Evolutionary conservation across 2,113 vertebrate species (phyloP), one percentile per base, ranked within the genome.

Genomic region (Pandion haliaetus): DNA sequence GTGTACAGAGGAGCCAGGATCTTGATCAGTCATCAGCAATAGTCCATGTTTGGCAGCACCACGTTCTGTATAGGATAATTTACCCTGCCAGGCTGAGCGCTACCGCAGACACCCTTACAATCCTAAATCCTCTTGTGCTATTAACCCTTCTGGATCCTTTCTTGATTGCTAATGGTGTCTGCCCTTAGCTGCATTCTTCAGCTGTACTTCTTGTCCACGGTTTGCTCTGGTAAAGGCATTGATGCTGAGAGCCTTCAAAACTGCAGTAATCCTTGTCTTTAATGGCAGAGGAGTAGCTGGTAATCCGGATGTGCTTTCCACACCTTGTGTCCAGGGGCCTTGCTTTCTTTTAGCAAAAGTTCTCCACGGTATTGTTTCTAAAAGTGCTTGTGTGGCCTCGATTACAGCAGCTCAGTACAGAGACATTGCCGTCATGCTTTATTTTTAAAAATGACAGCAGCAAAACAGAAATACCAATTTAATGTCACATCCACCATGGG

Each of bases 391-490:
- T 24, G 44, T 84, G 94, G 86, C 95, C 83, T 95, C 13, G 0
- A 50, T 92, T 84, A 69, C 23, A 58, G 92, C 40, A 13, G n/a
- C 70, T 87, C 66, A 14, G 52, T 42, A n/a, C 69, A 38, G 61
- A 91, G 70, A 55, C 28, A 9, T 73, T 93, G 71, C 78, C 6
- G 2, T 93, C 92, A 49, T 94, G 49, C 34, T 80, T 91, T 92
- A 82, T 95, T 95, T 93, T 95, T 79, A n/a, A 90, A 95, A 84
- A 67, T 50, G 67, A 87, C 88, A 95, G 66, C 86, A 89, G 19
- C 54, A 81, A 89, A 95, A 57, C 65, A 87, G 86, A 97, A 95
- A 89, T 92, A 95, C 83, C 77, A 84, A 85, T 89, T 82, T 88
- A 94, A 82, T 91, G 88, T 96, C 95, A 92, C 77, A 92, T 89